These are phyloP conservation scores for Diorhabda elongata DNA, from an alignment of 1,140 invertebrate genomes.

Conservation along the genomic window DNA sequence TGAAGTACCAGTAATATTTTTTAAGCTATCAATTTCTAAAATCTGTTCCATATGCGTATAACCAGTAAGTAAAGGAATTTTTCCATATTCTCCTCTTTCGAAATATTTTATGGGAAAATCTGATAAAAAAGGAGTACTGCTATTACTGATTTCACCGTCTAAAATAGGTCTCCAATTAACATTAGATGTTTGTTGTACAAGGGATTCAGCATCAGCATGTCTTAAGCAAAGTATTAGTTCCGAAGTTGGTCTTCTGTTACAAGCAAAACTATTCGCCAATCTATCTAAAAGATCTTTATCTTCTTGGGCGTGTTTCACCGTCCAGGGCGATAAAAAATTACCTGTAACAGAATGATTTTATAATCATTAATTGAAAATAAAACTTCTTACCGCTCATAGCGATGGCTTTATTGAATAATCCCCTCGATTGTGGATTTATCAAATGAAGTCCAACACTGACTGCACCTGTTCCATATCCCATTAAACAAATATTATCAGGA, in stretches of 20 bases:
- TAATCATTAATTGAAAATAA: background rate
- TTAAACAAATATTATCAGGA: slow-evolving; percentile 76
- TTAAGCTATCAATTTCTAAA: slow-evolving; percentile 47
- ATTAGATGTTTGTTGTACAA: slow-evolving; percentile 59
- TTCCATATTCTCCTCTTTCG: slow-evolving; percentile 54
- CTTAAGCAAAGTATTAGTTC: slow-evolving; percentile 65
- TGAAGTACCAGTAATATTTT: slow-evolving; percentile 25
- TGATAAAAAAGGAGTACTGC: slow-evolving; percentile 59
- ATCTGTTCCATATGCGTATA: slow-evolving; percentile 77
- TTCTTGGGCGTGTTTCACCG: slow-evolving; percentile 53
- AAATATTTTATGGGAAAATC: slow-evolving; percentile 61
- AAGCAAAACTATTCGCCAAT: slow-evolving; percentile 62
- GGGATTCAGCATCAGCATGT: slow-evolving; percentile 52
- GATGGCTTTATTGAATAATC: slow-evolving; percentile 60
- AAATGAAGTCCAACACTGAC: slow-evolving; percentile 70
- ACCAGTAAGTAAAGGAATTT: slow-evolving; percentile 67
- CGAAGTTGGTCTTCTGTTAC: slow-evolving; percentile 59
- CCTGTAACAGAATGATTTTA: background rate
- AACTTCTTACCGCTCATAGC: slow-evolving; percentile 68
- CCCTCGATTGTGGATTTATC: slow-evolving; percentile 57
- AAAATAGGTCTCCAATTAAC: slow-evolving; percentile 73
- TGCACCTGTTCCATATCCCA: slow-evolving; percentile 79
- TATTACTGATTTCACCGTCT: slow-evolving; percentile 65
- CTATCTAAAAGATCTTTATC: slow-evolving; percentile 49
- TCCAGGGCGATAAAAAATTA: slow-evolving; percentile 42